phyloP scores from a whole-genome alignment of 1,140 invertebrate species.

The Sarcophaga bullata region DNA sequence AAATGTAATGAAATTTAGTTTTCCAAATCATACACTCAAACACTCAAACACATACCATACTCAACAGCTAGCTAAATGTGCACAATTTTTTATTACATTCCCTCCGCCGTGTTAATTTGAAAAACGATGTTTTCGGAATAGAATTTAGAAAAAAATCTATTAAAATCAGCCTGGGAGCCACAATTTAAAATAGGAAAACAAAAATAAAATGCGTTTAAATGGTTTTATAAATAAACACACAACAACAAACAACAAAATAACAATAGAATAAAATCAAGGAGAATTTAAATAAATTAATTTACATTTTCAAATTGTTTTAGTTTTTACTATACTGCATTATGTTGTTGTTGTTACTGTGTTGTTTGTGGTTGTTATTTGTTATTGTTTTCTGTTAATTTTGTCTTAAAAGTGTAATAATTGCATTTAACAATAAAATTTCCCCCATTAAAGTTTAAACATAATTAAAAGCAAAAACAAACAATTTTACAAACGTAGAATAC shows the following conservation, averaged over 20 bases:
- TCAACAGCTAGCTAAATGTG: too few species aligned
- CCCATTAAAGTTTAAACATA: background rate
- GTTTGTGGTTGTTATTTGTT: background rate
- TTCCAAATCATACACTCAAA: too few species aligned
- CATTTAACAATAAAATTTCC: background rate
- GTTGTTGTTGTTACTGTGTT: background rate
- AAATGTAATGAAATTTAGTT: too few species aligned
- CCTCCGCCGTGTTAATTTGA: too few species aligned
- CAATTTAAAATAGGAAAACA: background rate
- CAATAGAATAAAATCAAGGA: background rate
- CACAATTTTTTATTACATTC: too few species aligned
- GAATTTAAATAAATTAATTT: slow-evolving; percentile 12
- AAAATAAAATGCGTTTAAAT: background rate
- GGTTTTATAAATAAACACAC: background rate
- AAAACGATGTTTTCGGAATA: too few species aligned
- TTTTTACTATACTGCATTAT: too few species aligned
- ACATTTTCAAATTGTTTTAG: background rate
- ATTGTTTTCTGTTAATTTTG: background rate
- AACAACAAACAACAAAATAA: background rate
- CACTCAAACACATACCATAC: too few species aligned
- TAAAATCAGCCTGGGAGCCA: too few species aligned
- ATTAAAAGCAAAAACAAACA: too few species aligned
- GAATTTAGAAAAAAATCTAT: too few species aligned
- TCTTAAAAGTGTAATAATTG: background rate
- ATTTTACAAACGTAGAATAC: too few species aligned